Percentiles rank a stretch among this genome's conserved stretches.
phyloP scores from a whole-genome alignment of 2,888 invertebrate species.

The Phalera bucephala region DNA sequence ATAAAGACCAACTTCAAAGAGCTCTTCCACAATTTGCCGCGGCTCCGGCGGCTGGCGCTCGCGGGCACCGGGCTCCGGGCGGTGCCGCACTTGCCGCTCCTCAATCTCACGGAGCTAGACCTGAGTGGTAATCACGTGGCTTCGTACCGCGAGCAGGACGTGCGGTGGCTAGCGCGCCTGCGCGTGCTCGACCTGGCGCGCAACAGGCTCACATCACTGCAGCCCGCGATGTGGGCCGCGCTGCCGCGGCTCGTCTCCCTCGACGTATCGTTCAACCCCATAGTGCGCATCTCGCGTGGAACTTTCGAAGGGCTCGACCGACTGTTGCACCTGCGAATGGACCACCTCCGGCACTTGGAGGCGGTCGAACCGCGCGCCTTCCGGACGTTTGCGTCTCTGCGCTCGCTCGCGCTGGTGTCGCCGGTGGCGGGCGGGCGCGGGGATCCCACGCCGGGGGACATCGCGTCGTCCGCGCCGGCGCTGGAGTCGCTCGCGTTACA shows the following conservation, averaged over 20 bases:
- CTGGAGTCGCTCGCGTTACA: slow-evolving; percentile 72
- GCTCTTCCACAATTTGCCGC: slow-evolving; percentile 89
- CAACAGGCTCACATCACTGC: slow-evolving; percentile 87
- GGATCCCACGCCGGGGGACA: slow-evolving; percentile 53
- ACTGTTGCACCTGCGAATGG: slow-evolving; percentile 87
- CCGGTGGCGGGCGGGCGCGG: slow-evolving; percentile 65
- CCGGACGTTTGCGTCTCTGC: slow-evolving; percentile 84
- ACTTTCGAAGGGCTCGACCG: slow-evolving; percentile 86
- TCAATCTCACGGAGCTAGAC: slow-evolving; percentile 86
- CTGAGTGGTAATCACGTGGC: slow-evolving; percentile 88
- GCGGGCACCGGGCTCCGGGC: slow-evolving; percentile 86
- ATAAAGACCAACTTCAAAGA: slow-evolving; percentile 91
- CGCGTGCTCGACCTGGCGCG: slow-evolving; percentile 86
- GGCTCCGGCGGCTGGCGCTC: slow-evolving; percentile 86
- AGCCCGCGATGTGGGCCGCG: slow-evolving; percentile 85
- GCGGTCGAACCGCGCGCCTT: slow-evolving; percentile 88
- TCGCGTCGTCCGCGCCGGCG: slow-evolving; percentile 34
- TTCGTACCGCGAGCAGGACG: slow-evolving; percentile 84
- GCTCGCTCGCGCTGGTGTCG: slow-evolving; percentile 85
- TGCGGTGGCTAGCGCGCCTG: slow-evolving; percentile 85
- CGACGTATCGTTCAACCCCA: slow-evolving; percentile 90
- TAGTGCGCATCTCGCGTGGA: slow-evolving; percentile 85
- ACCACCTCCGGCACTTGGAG: slow-evolving; percentile 85
- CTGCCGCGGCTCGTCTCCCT: slow-evolving; percentile 86
- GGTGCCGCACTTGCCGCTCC: slow-evolving; percentile 86